Percentiles rank a stretch among this genome's conserved stretches.
phyloP scores from a whole-genome alignment of 2,113 vertebrate species.

The Bettongia penicillata region DNA sequence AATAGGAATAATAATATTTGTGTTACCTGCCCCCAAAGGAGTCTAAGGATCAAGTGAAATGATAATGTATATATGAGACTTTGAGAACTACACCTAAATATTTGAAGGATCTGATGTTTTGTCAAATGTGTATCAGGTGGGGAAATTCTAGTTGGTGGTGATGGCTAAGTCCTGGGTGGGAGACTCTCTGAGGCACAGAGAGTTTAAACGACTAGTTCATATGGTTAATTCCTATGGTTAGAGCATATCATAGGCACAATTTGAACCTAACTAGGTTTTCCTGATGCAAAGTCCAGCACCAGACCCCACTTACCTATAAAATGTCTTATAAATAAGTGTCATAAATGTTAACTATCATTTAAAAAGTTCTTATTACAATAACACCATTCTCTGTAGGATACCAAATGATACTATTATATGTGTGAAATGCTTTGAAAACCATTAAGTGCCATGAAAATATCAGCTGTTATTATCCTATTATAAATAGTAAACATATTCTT shows the following conservation, averaged over 20 bases:
- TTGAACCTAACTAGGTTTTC: background rate
- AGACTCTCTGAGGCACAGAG: background rate
- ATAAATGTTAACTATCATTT: background rate
- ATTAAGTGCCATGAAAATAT: background rate
- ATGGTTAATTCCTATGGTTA: background rate
- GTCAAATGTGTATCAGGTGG: background rate
- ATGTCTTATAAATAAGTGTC: background rate
- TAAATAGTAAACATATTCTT: constrained; percentile 16
- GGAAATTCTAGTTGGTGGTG: background rate
- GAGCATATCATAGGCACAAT: background rate
- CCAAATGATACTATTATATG: background rate
- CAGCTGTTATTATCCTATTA: background rate
- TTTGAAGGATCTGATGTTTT: background rate
- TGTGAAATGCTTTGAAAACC: background rate
- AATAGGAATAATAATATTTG: background rate
- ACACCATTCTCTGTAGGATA: background rate
- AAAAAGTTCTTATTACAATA: background rate
- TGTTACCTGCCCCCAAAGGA: background rate
- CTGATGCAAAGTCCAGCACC: background rate
- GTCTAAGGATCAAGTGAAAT: background rate
- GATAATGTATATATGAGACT: background rate
- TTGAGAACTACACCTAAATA: background rate
- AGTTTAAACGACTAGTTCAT: background rate
- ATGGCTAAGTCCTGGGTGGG: background rate
- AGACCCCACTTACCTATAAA: background rate